phyloP scores from a whole-genome alignment of 2,797 vertebrate genomes.

The Cryptoblepharus egeriae region DNA sequence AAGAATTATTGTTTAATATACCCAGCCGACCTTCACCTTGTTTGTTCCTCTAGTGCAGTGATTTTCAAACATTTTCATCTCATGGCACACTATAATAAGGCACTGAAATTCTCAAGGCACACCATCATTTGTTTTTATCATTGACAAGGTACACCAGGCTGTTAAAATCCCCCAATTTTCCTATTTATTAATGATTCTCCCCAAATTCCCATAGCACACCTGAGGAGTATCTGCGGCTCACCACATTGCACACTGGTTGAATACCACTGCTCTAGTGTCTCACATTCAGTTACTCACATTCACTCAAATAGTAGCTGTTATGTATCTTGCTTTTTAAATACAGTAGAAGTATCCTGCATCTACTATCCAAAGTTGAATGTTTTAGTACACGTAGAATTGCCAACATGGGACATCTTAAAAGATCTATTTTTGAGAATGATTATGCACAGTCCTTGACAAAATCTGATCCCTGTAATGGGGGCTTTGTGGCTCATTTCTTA shows the following conservation, averaged over 20 bases:
- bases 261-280: too few species aligned
- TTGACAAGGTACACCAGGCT: too few species aligned
- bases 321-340: not conserved
- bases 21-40: not conserved
- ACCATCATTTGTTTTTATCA: too few species aligned
- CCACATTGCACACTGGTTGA: too few species aligned
- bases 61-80: too few species aligned
- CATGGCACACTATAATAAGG: too few species aligned
- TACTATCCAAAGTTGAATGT: not conserved
- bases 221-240: too few species aligned
- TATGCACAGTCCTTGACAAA: conserved; percentile 10
- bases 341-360: conserved; percentile 3
- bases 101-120: too few species aligned
- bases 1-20: not conserved
- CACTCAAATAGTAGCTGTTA: not conserved
- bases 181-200: too few species aligned
- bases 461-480: not conserved
- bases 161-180: too few species aligned
- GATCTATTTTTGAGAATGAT: not conserved
- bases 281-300: not conserved
- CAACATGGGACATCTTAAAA: not conserved
- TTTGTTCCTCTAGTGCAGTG: not conserved
- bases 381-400: not conserved
- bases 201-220: too few species aligned
- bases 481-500: conserved; percentile 7